Percentiles rank a stretch among this genome's conserved stretches.
Conservation (phyloP, 1,140 invertebrate genomes). For the Cotesia chilonis region DNA sequence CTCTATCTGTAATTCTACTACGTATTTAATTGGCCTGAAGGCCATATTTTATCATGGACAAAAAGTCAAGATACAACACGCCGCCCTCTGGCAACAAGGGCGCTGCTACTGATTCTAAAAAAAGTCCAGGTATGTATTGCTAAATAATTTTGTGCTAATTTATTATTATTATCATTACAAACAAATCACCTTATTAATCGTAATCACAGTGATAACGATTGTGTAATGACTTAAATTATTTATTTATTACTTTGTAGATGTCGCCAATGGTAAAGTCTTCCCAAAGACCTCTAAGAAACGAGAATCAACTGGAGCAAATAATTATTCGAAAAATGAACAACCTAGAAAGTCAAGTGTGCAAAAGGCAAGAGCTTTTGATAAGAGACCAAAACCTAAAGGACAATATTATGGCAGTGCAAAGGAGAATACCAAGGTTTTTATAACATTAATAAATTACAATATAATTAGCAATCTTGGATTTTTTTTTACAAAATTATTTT, state of each 20-base stretch:
- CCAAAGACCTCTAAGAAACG: constrained; percentile 71
- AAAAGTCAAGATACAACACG: constrained; percentile 70
- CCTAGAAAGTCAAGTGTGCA: constrained; percentile 70
- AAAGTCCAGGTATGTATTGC: constrained; percentile 71
- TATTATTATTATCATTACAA: constrained; percentile 9
- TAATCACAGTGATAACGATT: neutral
- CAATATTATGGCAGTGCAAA: constrained; percentile 73
- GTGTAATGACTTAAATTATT: constrained; percentile 22
- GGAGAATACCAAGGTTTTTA: constrained; percentile 73
- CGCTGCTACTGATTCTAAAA: constrained; percentile 72
- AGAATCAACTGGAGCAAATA: constrained; percentile 68
- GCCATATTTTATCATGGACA: constrained; percentile 74
- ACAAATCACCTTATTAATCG: neutral
- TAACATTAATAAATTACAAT: neutral
- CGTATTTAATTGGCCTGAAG: constrained; percentile 55
- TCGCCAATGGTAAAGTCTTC: constrained; percentile 69
- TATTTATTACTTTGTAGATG: constrained; percentile 64
- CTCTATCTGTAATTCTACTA: constrained; percentile 47
- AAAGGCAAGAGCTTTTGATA: constrained; percentile 73
- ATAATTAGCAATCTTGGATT: too few relatives aligned
- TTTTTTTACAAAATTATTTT: too few relatives aligned
- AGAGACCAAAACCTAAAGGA: constrained; percentile 79
- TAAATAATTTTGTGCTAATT: constrained; percentile 7
- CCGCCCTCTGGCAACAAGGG: constrained; percentile 71
- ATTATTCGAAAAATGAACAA: constrained; percentile 70